Evolutionary conservation across 2,797 vertebrate genomes (phyloP), one percentile per base, ranked within the genome.

Genomic region (Ataeniobius toweri): DNA sequence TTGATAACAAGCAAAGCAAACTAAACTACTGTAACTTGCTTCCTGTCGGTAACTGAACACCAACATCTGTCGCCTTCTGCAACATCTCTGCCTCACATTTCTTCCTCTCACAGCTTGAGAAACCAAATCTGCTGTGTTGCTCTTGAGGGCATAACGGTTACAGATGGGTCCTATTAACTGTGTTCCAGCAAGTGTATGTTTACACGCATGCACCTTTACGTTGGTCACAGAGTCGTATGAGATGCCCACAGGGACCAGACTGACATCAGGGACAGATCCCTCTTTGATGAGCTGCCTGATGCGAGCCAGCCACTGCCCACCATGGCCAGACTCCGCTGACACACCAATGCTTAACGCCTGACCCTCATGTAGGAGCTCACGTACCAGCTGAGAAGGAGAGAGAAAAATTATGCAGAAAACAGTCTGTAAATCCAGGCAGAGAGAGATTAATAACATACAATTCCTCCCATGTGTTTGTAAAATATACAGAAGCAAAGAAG

Each of bases 321-420:
- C 95, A 0, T 8, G 82, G 0, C 82, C 74, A 81, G 92, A 92
- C 14, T 90, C 83, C 10, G 93, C 90, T 63, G 96, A 96, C 90
- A 99, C 86, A 82, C 97, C 95, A 71, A 99, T 84, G 26, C 97
- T 94, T 39, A 99, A 79, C 0, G 95, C 93, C 83, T 97, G 96
- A 14, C 89, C 89, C 73, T 96, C 95, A 88, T 68, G 88, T 70
- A 99, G 93, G 85, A 98, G 91, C 90, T 97, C 96, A 85, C 94
- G 88, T 0, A 96, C 1, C 9, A 96, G 95, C 98, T 99, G 88
- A 22, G 75, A 55, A 46, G 31, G 46, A 46, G 46, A 51, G 31
- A 78, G 24, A 77, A 22, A 67, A 8, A 79, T 71, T 56, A 56
- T 68, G 75, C 46, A 73, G 58, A 69, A 31, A 81, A 74, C 81